A percentile compares a stretch with the other conserved stretches of the same genome.
Conservation (phyloP, 2,797 vertebrate species). For the Aselliscus stoliczkanus region DNA sequence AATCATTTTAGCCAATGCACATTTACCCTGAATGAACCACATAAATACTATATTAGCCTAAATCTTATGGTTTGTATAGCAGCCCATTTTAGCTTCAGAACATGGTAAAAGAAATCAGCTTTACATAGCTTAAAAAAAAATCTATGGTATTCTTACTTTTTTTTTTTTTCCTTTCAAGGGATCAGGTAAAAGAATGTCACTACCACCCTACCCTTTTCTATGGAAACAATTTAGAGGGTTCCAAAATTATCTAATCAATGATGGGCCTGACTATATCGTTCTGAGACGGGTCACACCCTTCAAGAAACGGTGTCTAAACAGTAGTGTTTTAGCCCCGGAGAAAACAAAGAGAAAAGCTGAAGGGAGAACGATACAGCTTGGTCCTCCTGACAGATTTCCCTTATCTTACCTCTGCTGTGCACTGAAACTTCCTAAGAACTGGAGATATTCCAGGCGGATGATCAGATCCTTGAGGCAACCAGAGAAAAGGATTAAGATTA, state of each 20-base stretch:
- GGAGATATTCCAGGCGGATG: not conserved
- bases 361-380: not conserved
- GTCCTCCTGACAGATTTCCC: not conserved
- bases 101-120: not conserved
- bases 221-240: not conserved
- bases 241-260: not conserved
- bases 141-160: not conserved
- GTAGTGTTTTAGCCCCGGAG: not conserved
- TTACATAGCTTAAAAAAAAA: not conserved
- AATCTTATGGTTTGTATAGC: not conserved
- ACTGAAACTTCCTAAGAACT: not conserved
- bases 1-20: not conserved
- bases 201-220: not conserved
- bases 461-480: conserved; percentile 1
- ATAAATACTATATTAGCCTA: not conserved
- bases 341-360: not conserved
- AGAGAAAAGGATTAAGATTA: not conserved
- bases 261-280: not conserved
- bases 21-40: not conserved
- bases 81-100: too few species aligned
- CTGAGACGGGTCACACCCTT: not conserved
- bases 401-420: conserved; percentile 9
- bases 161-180: not conserved
- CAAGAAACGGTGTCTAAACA: not conserved
- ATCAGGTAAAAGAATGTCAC: not conserved